phyloP scores from a whole-genome alignment of 1,140 invertebrate genomes.

The Drosophila suzukii region DNA sequence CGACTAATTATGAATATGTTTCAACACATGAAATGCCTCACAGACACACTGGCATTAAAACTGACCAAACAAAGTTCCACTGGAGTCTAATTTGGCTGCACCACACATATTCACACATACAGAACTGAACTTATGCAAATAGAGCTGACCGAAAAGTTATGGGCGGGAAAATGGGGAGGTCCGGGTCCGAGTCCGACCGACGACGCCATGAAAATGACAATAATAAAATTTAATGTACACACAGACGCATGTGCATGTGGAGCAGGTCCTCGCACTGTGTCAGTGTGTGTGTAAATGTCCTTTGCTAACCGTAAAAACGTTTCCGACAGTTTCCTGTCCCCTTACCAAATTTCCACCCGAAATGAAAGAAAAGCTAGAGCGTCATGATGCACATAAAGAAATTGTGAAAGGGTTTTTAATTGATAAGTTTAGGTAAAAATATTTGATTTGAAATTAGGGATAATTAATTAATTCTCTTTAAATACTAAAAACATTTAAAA shows the following conservation, averaged over 20 bases:
- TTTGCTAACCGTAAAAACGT: slow-evolving; percentile 78
- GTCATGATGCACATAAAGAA: slow-evolving; percentile 39
- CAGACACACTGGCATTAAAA: slow-evolving; percentile 74
- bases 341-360: slow-evolving; percentile 9
- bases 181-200: not conserved
- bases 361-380: slow-evolving; percentile 44
- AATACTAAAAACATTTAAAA: no score
- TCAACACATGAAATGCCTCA: slow-evolving; percentile 63
- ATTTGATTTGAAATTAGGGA: no score
- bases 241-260: slow-evolving; percentile 63
- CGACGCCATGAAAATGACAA: slow-evolving; percentile 78
- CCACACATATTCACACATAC: slow-evolving; percentile 14
- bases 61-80: slow-evolving; percentile 79
- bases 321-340: slow-evolving; percentile 60
- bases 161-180: slow-evolving; percentile 4
- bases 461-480: no score
- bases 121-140: slow-evolving; percentile 63
- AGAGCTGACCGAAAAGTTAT: slow-evolving; percentile 67
- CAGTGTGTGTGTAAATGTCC: slow-evolving; percentile 69
- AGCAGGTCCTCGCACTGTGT: slow-evolving; percentile 7
- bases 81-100: slow-evolving; percentile 72
- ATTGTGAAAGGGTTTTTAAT: not conserved
- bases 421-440: not conserved
- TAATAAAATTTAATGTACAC: slow-evolving; percentile 83
- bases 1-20: slow-evolving; percentile 82